Conservation (phyloP, 2,797 vertebrate genomes). For the Lophotriccus pileatus region DNA sequence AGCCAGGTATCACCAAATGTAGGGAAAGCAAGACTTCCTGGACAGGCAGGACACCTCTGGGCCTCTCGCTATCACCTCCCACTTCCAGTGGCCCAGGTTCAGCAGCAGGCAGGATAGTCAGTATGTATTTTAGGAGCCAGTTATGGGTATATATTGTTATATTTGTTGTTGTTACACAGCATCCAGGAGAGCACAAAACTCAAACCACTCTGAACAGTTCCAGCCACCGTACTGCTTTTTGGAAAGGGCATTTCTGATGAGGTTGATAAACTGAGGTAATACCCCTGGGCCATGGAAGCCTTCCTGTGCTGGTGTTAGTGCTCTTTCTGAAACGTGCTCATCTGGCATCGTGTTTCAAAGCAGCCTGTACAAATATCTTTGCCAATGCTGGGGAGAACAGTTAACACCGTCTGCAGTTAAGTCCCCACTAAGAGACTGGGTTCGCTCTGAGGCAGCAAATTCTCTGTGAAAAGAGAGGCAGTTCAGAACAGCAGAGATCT, state of each 20-base stretch:
- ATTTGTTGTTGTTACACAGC: slow-evolving; percentile 5
- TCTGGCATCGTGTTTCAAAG: neutral
- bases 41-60: slow-evolving; percentile 33
- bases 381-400: neutral
- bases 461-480: neutral
- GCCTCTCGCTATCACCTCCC: slow-evolving; percentile 22
- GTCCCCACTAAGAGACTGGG: neutral
- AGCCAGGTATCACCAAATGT: slow-evolving; percentile 56
- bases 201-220: neutral
- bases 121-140: slow-evolving; percentile 63
- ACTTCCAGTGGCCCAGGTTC: slow-evolving; percentile 49
- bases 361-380: neutral
- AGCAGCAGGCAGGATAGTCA: slow-evolving; percentile 62
- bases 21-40: slow-evolving; percentile 54
- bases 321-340: neutral
- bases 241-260: neutral
- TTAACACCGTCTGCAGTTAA: neutral
- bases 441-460: neutral
- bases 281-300: neutral
- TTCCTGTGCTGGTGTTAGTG: neutral
- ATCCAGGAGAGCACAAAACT: neutral
- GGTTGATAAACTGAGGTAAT: neutral
- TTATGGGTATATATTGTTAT: slow-evolving; percentile 12
- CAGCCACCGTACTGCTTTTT: neutral
- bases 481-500: neutral